Percentiles rank a stretch among this genome's conserved stretches.
Evolutionary conservation across 2,113 vertebrate genomes (phyloP).

Genomic region (Suricata suricatta): DNA sequence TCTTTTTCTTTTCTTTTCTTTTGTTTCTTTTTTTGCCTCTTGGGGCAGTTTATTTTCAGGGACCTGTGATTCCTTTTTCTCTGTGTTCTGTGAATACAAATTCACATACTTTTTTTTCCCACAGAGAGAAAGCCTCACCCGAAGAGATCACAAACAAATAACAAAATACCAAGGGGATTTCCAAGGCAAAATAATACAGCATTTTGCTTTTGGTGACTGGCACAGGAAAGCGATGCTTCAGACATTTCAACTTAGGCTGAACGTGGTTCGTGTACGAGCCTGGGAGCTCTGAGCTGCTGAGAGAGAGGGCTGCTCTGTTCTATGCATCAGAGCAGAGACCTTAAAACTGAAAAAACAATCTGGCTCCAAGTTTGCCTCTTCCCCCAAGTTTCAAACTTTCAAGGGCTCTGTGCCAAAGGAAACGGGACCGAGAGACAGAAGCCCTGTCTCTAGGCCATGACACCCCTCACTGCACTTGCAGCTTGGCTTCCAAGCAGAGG

Average conservation of each 20-base stretch:
- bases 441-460: not conserved
- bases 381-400: not conserved
- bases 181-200: conserved; percentile 3
- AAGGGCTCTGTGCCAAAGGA: not conserved
- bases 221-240: not conserved
- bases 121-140: not conserved
- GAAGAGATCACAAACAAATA: conserved; percentile 36
- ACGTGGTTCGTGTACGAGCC: not conserved
- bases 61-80: not conserved
- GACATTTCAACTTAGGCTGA: not conserved
- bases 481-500: not conserved
- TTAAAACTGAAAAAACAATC: not conserved
- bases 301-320: not conserved
- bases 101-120: not conserved
- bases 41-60: conserved; percentile 16
- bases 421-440: not conserved
- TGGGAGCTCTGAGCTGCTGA: not conserved
- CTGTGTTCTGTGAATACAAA: not conserved
- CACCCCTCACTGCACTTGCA: not conserved
- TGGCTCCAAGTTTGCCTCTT: not conserved
- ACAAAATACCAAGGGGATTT: not conserved
- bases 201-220: not conserved
- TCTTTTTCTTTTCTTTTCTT: not conserved
- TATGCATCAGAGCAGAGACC: not conserved
- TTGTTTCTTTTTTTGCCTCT: not conserved